These are phyloP conservation scores for Rhogogaster chlorosoma DNA, from an alignment of 2,888 invertebrate genomes.

Conservation along the genomic window DNA sequence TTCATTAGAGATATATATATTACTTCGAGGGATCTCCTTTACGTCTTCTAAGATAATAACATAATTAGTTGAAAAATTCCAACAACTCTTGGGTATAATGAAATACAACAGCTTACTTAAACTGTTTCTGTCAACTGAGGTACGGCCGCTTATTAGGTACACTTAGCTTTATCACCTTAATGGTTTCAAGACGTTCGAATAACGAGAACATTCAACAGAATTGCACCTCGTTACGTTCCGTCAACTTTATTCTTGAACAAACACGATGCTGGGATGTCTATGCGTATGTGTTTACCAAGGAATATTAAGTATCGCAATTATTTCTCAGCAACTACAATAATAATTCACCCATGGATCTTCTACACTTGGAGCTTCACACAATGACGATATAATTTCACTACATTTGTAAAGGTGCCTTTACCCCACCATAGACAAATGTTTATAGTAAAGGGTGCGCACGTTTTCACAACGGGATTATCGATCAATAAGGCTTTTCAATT, in stretches of 20 bases:
- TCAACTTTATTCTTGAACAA: slow-evolving; percentile 7
- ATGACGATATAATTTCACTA: slow-evolving; percentile 1
- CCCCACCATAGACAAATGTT: not conserved
- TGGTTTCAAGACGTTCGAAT: slow-evolving; percentile 29
- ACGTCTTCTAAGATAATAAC: slow-evolving; percentile 27
- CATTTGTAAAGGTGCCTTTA: not conserved
- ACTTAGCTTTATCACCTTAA: slow-evolving; percentile 26
- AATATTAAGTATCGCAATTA: slow-evolving; percentile 1
- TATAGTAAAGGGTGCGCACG: not conserved
- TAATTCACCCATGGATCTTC: not conserved
- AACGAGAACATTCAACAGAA: slow-evolving; percentile 36
- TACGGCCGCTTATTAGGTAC: slow-evolving; percentile 11
- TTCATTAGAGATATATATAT: not conserved
- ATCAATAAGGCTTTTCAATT: not conserved
- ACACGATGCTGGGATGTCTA: not conserved
- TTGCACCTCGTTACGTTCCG: slow-evolving; percentile 34
- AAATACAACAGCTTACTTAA: slow-evolving; percentile 26
- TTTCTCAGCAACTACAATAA: not conserved
- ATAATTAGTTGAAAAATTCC: slow-evolving; percentile 37
- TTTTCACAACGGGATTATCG: not conserved
- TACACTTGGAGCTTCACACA: not conserved
- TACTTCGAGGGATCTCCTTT: not conserved
- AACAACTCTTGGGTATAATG: slow-evolving; percentile 2
- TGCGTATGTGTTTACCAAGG: not conserved
- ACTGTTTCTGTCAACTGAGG: slow-evolving; percentile 26